A percentile compares a stretch with the other conserved stretches of the same genome.
These are phyloP conservation scores for Phycodurus eques DNA, from an alignment of 2,113 vertebrate species.

Conservation along the genomic window DNA sequence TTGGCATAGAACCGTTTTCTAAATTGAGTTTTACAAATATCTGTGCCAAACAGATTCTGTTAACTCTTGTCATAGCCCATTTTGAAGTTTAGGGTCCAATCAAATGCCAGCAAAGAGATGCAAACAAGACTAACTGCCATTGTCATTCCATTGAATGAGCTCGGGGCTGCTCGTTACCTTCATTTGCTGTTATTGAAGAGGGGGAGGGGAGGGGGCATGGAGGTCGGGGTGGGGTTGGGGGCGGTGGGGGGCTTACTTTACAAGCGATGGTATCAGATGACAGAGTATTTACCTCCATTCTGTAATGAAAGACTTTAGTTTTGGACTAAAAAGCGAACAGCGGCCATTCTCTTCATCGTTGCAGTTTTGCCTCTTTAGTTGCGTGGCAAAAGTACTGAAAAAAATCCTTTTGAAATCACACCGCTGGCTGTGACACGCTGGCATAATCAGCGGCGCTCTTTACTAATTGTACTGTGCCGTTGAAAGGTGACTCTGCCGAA, in stretches of 20 bases:
- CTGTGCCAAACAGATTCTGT: no score
- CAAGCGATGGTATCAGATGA: slow-evolving; percentile 70
- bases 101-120: background rate
- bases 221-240: background rate
- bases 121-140: slow-evolving; percentile 30
- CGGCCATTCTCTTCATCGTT: slow-evolving; percentile 21
- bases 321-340: slow-evolving; percentile 36
- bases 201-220: slow-evolving; percentile 24
- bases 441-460: slow-evolving; percentile 12
- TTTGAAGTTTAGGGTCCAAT: background rate
- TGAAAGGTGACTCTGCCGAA: slow-evolving; percentile 51
- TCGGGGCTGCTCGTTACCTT: slow-evolving; percentile 39
- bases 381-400: background rate
- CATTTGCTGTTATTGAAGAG: slow-evolving; percentile 31
- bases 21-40: no score
- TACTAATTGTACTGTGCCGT: slow-evolving; percentile 29
- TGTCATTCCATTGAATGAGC: slow-evolving; percentile 51
- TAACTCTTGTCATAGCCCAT: no score
- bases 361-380: background rate
- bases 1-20: no score
- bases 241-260: slow-evolving; percentile 21
- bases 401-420: background rate
- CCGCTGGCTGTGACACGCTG: slow-evolving; percentile 9
- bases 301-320: slow-evolving; percentile 68
- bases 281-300: slow-evolving; percentile 58